phyloP scores from a whole-genome alignment of 2,888 invertebrate genomes.

The Blomia tropicalis region DNA sequence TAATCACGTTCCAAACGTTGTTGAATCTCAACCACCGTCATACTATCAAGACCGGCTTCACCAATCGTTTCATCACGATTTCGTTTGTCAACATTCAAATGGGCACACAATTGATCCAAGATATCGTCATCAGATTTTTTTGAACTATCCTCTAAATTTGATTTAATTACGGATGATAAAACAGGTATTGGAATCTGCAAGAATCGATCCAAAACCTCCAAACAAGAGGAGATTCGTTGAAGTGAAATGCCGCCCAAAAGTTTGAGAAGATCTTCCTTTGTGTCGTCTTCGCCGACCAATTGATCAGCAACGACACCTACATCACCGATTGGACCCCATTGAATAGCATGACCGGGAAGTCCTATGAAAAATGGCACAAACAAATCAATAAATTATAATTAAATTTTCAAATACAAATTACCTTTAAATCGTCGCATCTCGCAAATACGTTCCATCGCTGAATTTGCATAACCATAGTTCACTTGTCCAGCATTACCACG shows the following conservation, averaged over 20 bases:
- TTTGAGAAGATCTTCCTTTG: conserved; percentile 48
- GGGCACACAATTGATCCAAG: conserved; percentile 65
- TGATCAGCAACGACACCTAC: conserved; percentile 79
- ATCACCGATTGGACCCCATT: conserved; percentile 98
- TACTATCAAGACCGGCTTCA: conserved; percentile 90
- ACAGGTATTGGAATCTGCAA: conserved; percentile 71
- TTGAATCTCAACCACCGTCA: conserved; percentile 98
- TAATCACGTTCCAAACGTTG: conserved; percentile 81
- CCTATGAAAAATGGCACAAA: background rate
- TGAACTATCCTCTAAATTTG: conserved; percentile 32
- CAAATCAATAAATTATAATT: background rate
- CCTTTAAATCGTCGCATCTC: conserved; percentile 53
- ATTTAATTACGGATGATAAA: conserved; percentile 41
- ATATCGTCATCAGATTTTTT: conserved; percentile 39
- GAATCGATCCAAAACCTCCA: conserved; percentile 71
- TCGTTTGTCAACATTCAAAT: conserved; percentile 70
- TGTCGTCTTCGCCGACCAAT: conserved; percentile 58
- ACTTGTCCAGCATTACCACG: conserved; percentile 88
- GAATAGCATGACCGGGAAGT: conserved; percentile 52
- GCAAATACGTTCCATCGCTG: conserved; percentile 86
- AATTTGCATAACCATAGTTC: conserved; percentile 91
- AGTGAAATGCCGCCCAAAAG: conserved; percentile 89
- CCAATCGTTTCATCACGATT: conserved; percentile 58
- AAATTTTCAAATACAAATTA: conserved; percentile 32
- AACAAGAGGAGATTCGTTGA: conserved; percentile 79